Evolutionary conservation across 2,888 invertebrate genomes (phyloP).

Genomic region (Aethes cnicana): DNA sequence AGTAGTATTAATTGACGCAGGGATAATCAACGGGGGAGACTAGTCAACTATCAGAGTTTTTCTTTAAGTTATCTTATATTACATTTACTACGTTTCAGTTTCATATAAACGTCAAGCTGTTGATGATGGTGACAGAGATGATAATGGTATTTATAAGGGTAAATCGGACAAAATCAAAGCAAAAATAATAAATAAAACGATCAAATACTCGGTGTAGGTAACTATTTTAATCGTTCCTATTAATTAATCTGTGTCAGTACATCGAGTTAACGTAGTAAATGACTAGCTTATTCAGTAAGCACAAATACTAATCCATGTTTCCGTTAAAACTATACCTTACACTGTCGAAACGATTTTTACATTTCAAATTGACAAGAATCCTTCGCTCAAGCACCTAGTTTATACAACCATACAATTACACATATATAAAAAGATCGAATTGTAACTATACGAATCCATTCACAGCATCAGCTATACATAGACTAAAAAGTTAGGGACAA

Average conservation of each 20-base stretch:
- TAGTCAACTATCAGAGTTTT: too few relatives aligned
- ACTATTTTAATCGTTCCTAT: conserved; percentile 63
- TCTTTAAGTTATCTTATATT: too few relatives aligned
- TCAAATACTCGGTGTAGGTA: conserved; percentile 41
- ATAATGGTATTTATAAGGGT: too few relatives aligned
- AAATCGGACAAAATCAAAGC: too few relatives aligned
- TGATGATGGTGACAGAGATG: too few relatives aligned
- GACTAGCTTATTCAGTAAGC: conserved; percentile 71
- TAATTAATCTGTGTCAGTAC: conserved; percentile 73
- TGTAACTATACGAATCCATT: neutral
- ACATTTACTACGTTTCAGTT: too few relatives aligned
- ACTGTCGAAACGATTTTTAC: conserved; percentile 59
- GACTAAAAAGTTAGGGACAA: neutral
- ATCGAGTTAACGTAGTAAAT: conserved; percentile 68
- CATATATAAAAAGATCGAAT: conserved; percentile 16
- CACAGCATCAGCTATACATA: neutral
- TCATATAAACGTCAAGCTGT: too few relatives aligned
- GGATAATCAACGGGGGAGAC: too few relatives aligned
- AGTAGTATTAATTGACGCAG: too few relatives aligned
- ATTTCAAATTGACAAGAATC: conserved; percentile 75
- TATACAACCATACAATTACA: conserved; percentile 72
- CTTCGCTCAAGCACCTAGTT: conserved; percentile 78
- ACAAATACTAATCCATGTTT: conserved; percentile 54
- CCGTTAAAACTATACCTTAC: conserved; percentile 54
- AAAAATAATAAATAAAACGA: conserved; percentile 35